Base-by-base conservation (phyloP, 2,797 vertebrate species). In the Neosilurus mollespiculum region DNA sequence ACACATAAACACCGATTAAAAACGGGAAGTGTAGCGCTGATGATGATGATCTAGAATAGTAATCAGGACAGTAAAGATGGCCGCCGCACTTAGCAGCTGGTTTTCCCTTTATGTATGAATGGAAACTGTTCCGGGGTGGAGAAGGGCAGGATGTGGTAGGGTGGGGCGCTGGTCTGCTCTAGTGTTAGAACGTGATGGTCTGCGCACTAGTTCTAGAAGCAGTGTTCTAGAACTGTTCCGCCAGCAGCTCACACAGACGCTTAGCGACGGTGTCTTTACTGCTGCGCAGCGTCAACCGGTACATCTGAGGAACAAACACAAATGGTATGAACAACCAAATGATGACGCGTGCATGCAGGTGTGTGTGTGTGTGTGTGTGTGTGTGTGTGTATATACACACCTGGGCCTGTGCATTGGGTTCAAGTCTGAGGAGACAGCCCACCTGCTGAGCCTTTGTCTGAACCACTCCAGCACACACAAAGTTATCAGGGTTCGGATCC, bases 401-500 rank as follows among this genome's bases (percentile, higher is more conserved):
- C 95, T 98, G 96, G 73, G 97, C 96, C 91, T 98, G 96, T 83
- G 93, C 95, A 0, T 98, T 98, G 84, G 96, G 96, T 89, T 97
- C 97, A 88, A 98, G 94, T 90, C 97, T 94, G 26, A 98, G 94
- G 90, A 98, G 94, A 83, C 96, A 97, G 90, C 97, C 97, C 30
- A 98, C 95, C 87, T 98, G 97, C 88, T 97, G 93, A 70, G 94
- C 90, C 90, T 98, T 98, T 10, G 96, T 96, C 93, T 98, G 97
- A 86, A 98, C 95, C 88, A 98, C 96, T 78, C 97, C 97, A 72
- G 97, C 96, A 24, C 96, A 97, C 81, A 98, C 97, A 0, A 96
- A 98, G 89, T 98, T 98, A 89, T 97, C 96, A 15, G 96, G 96
- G 91, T 98, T 98, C 30, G 97, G 97, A 87, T 98, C 96, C 65